phyloP scores from a whole-genome alignment of 2,888 invertebrate species.

The Chironomus riparius region DNA sequence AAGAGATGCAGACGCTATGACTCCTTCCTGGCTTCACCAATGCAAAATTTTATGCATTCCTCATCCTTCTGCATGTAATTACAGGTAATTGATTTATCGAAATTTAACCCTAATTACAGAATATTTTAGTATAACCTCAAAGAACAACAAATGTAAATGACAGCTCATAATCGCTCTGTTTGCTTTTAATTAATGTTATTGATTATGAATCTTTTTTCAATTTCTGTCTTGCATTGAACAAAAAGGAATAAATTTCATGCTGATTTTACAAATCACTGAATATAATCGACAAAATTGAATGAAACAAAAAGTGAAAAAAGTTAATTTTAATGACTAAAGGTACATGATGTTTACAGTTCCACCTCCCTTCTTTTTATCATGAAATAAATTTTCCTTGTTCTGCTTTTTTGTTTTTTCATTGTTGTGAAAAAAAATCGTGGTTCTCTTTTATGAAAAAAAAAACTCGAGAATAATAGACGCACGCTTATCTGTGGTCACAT shows the following conservation, averaged over 20 bases:
- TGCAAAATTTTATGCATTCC: too few relatives aligned
- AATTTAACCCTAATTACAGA: neutral
- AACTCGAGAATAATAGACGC: neutral
- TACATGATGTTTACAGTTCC: neutral
- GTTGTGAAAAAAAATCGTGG: neutral
- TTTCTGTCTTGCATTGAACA: neutral
- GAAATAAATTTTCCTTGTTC: neutral
- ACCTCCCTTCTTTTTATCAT: neutral
- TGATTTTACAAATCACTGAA: neutral
- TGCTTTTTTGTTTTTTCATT: neutral
- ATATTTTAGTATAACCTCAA: too few relatives aligned
- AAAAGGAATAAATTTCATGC: neutral
- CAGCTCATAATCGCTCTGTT: neutral
- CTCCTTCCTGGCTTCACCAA: too few relatives aligned
- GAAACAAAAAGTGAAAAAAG: too few relatives aligned
- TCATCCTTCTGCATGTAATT: too few relatives aligned
- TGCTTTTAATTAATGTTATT: neutral
- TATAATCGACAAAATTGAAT: neutral
- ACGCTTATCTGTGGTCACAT: conserved; percentile 23
- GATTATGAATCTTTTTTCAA: neutral
- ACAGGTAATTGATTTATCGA: too few relatives aligned
- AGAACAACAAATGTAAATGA: neutral
- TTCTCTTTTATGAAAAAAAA: neutral
- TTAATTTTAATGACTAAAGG: too few relatives aligned
- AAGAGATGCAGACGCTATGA: too few relatives aligned